Evolutionary conservation across 2,888 invertebrate species (phyloP).

Genomic region (Lepidocyrtinus sp.): DNA sequence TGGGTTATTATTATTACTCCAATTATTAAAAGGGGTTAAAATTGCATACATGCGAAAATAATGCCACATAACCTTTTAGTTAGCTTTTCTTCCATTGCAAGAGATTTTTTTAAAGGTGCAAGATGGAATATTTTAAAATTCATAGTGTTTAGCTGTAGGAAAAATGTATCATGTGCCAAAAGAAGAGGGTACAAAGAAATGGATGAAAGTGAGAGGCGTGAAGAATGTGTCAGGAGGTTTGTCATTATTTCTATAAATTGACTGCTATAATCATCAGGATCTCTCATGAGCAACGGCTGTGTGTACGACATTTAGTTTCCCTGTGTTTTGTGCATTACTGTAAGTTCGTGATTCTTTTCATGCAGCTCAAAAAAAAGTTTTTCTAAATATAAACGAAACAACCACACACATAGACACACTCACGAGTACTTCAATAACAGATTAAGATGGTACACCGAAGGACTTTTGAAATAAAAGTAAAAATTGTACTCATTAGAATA

Average conservation of each 20-base stretch:
- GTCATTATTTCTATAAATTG: neutral
- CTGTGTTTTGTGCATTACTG: too few species aligned
- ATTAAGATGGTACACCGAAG: neutral
- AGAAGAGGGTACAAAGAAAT: neutral
- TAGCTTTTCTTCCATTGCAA: too few species aligned
- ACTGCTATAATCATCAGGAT: neutral
- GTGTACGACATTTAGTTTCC: too few species aligned
- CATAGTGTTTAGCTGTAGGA: too few species aligned
- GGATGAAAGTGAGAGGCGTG: neutral
- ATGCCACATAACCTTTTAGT: too few species aligned
- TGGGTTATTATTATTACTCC: too few species aligned
- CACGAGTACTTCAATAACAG: neutral
- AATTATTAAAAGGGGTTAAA: too few species aligned
- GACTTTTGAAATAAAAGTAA: neutral
- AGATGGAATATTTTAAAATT: too few species aligned
- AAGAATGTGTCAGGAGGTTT: neutral
- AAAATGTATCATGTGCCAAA: too few species aligned
- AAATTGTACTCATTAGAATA: neutral
- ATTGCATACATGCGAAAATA: too few species aligned
- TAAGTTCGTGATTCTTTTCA: conserved; percentile 6
- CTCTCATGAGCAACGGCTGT: neutral
- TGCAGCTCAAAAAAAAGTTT: neutral
- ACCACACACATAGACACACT: neutral
- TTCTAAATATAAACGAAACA: neutral
- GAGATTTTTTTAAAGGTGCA: too few species aligned